These are phyloP conservation scores for Hydrotaea diabolus DNA, from an alignment of 2,888 invertebrate genomes.

Conservation along the genomic window DNA sequence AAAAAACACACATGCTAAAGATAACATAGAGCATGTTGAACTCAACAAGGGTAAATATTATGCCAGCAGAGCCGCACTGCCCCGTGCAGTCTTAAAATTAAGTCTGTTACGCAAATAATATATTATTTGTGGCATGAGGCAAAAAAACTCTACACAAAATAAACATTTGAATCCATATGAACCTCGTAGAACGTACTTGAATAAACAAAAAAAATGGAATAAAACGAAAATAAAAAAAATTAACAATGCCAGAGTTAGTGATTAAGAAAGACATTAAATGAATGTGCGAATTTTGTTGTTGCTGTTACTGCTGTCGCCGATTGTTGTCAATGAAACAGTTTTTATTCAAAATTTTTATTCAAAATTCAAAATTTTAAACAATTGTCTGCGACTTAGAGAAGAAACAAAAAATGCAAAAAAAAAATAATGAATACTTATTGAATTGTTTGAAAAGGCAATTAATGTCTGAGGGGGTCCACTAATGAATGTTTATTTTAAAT, in stretches of 20 bases:
- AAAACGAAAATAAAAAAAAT: background rate
- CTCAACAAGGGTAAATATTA: too few relatives aligned
- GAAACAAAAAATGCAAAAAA: background rate
- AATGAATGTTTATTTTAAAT: too few relatives aligned
- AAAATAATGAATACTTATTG: background rate
- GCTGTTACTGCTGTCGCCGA: background rate
- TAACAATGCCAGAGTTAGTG: conserved; percentile 9
- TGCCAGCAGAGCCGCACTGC: background rate
- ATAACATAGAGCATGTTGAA: too few relatives aligned
- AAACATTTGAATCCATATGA: conserved; percentile 15
- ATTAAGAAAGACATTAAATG: conserved; percentile 18
- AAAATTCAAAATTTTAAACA: background rate
- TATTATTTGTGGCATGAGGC: background rate
- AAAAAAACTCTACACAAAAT: conserved; percentile 14
- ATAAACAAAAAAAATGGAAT: conserved; percentile 1
- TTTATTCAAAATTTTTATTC: conserved; percentile 22
- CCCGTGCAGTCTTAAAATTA: background rate
- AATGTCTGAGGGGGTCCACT: too few relatives aligned
- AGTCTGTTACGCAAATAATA: too few relatives aligned
- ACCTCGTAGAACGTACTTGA: conserved; percentile 15
- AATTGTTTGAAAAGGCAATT: background rate
- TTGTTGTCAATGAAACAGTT: conserved; percentile 19
- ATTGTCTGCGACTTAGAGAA: background rate
- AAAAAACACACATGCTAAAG: too few relatives aligned
- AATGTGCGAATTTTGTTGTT: conserved; percentile 18